These are phyloP conservation scores for Agapornis canus DNA, from an alignment of 2,797 vertebrate species.

Conservation along the genomic window DNA sequence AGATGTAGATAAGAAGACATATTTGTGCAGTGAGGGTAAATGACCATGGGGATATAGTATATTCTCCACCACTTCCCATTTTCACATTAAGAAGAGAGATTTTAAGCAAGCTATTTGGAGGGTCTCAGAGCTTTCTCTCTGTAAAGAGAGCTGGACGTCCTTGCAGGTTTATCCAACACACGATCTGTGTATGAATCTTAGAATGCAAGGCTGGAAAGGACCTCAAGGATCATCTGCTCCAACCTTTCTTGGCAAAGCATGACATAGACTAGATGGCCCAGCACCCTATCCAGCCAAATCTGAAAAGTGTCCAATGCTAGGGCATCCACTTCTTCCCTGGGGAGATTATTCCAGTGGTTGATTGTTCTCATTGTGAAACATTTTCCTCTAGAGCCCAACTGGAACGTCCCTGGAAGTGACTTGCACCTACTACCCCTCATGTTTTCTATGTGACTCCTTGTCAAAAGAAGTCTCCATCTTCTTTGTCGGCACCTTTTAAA, in stretches of 20 bases:
- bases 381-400: not conserved
- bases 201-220: not conserved
- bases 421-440: not conserved
- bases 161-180: accelerated
- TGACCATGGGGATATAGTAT: not conserved
- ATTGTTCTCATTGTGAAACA: not conserved
- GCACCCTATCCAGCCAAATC: not conserved
- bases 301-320: not conserved
- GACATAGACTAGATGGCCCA: not conserved
- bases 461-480: not conserved
- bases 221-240: not conserved
- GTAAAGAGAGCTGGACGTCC: not conserved
- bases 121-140: not conserved
- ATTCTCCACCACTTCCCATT: not conserved
- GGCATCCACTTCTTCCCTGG: not conserved
- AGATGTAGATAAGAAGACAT: accelerated
- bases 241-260: not conserved
- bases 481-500: not conserved
- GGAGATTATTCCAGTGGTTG: not conserved
- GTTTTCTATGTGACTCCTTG: not conserved
- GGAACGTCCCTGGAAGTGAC: not conserved
- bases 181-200: not conserved
- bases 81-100: not conserved
- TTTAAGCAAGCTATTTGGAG: not conserved
- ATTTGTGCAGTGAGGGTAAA: not conserved